Base-by-base conservation (phyloP, 2,113 vertebrate species). In the Phalacrocorax aristotelis region DNA sequence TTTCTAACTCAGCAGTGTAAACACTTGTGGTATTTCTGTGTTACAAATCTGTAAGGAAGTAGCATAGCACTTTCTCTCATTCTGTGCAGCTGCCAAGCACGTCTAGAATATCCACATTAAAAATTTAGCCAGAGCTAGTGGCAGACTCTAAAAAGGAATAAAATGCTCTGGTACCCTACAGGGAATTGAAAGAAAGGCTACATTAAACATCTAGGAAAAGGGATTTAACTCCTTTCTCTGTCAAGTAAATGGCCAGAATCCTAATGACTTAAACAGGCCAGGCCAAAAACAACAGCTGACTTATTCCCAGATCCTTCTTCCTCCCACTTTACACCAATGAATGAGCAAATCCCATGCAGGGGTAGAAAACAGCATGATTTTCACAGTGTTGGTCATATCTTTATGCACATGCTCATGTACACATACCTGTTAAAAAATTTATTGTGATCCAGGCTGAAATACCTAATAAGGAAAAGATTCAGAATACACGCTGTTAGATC, bases 371-470 rank as follows among this genome's bases (percentile, higher is more conserved):
- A 61, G 65, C 22, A 87, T 2, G 15, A 76, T 72, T 76, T 82
- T 82, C 89, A 86, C 66, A 83, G 75, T 51, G 32, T 13, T 4
- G 0, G 29, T 46, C 29, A 6, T 16, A 74, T 25, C 29, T 66
- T 90, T 60, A 86, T 8, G 71, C 46, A 48, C n/a, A 55, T 44
- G 29, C 34, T 86, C 6, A 57, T 2, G 32, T 44, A 71, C 46
- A 95, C 93, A 13, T 97, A 99, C 99, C 99, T 95, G 98, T 98
- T 94, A 99, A 98, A 98, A 99, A 99, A 97, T 99, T 99, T 93
- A 99, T 90, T 2, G 99, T 99, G 97, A 99, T 99, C 99, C 99
- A 99, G 4, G 99, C 99, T 36, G 99, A 99, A 93, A 99, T 98
- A 38, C 99, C 99, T 99, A 96, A 55, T 34, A 90, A 96, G 66